These are phyloP conservation scores for Gymnoscopelus microlampas DNA, from an alignment of 2,797 vertebrate genomes.

Conservation along the genomic window DNA sequence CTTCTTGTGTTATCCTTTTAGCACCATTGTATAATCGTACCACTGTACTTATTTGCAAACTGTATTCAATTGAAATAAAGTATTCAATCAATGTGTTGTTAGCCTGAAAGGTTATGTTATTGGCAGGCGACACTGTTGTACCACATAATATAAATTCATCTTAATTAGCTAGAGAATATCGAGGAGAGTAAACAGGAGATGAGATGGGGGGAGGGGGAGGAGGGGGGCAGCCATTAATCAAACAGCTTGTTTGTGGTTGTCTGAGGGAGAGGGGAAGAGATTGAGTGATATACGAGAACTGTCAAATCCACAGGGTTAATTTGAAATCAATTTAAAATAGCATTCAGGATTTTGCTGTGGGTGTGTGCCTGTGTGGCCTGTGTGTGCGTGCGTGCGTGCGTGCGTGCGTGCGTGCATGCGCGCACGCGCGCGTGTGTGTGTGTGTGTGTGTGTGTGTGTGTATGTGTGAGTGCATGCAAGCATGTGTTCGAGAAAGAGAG, in stretches of 20 bases:
- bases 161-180: too few species aligned
- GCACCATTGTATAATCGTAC: too few species aligned
- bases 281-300: too few species aligned
- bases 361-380: neutral
- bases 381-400: neutral
- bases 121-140: too few species aligned
- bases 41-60: too few species aligned
- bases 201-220: neutral
- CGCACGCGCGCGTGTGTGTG: neutral
- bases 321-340: too few species aligned
- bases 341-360: neutral
- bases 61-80: too few species aligned
- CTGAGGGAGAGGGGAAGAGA: neutral
- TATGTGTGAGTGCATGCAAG: neutral
- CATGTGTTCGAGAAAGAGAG: neutral
- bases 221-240: neutral
- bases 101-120: too few species aligned
- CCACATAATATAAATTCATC: too few species aligned
- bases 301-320: neutral
- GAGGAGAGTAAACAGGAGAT: too few species aligned
- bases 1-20: too few species aligned
- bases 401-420: neutral
- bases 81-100: too few species aligned
- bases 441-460: neutral
- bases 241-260: neutral